Base-by-base conservation (phyloP, 2,797 vertebrate genomes). In the Thaleichthys pacificus region DNA sequence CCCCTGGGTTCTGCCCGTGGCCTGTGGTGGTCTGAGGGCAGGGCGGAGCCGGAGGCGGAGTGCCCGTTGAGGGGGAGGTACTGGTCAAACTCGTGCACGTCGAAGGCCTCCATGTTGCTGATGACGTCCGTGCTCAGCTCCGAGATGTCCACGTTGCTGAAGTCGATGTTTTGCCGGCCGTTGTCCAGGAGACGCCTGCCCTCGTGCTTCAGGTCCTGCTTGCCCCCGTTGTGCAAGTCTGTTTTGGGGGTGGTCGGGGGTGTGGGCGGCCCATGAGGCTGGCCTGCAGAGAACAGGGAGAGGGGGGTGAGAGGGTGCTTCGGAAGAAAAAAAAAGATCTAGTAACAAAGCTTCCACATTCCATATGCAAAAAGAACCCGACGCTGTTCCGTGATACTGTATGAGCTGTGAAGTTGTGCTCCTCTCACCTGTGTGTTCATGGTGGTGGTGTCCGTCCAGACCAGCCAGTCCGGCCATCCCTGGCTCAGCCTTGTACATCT, bases 71-170 rank as follows among this genome's bases (percentile, higher is more conserved):
- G 92, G 0, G 97, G 97, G 88, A 99, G 92, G 88, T 98, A 99
- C 89, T 99, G 97, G 93, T 99, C 97, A 0, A 99, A 98, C 87
- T 99, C 97, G 0, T 97, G 97, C 69, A 99, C 97, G 0, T 99
- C 97, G 0, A 99, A 99, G 83, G 96, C 89, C 86, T 99, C 97
- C 91, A 99, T 98, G 91, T 96, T 98, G 91, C 95, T 94, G 85
- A 99, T 99, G 91, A 99, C 97, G 81, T 99, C 97, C 0, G 95
- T 99, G 93, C 97, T 99, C 77, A 99, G 93, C 93, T 99, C 97
- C 0, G 95, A 97, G 92, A 99, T 99, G 93, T 99, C 97, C 74
- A 99, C 96, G 7, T 99, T 99, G 93, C 97, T 99, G 92, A 99
- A 99, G 91, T 99, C 97, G 0, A 99, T 99, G 93, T 99, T 98